These are phyloP conservation scores for Hippocampus mohnikei DNA, from an alignment of 2,113 vertebrate species.

Conservation along the genomic window DNA sequence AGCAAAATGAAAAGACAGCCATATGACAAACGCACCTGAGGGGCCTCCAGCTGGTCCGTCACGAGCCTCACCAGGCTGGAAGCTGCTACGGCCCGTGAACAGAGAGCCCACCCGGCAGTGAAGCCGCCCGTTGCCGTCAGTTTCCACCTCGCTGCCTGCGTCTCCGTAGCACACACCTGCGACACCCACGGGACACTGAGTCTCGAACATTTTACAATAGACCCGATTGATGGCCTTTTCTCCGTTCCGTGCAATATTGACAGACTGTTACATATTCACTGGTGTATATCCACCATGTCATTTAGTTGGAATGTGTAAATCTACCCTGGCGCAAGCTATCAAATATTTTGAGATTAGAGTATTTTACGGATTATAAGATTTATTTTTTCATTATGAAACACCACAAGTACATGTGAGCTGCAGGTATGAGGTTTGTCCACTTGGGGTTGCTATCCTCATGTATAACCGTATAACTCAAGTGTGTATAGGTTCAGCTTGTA, in stretches of 20 bases:
- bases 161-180: slow-evolving; percentile 77
- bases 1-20: background rate
- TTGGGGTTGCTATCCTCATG: no score
- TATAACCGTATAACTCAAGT: no score
- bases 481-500: no score
- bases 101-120: slow-evolving; percentile 72
- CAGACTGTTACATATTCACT: background rate
- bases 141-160: slow-evolving; percentile 69
- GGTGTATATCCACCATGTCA: no score
- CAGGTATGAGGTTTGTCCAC: no score
- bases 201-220: background rate
- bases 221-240: background rate
- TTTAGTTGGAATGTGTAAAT: no score
- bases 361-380: no score
- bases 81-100: slow-evolving; percentile 70
- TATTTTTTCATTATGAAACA: no score
- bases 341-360: no score
- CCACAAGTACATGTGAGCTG: no score
- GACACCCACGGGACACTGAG: slow-evolving; percentile 25
- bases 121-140: slow-evolving; percentile 64
- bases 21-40: slow-evolving; percentile 49
- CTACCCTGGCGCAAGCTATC: no score
- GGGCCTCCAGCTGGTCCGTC: slow-evolving; percentile 60
- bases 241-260: background rate
- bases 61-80: slow-evolving; percentile 66